Percentiles rank a stretch among this genome's conserved stretches.
Evolutionary conservation across 2,113 vertebrate species (phyloP).

Genomic region (Hippolais icterina): DNA sequence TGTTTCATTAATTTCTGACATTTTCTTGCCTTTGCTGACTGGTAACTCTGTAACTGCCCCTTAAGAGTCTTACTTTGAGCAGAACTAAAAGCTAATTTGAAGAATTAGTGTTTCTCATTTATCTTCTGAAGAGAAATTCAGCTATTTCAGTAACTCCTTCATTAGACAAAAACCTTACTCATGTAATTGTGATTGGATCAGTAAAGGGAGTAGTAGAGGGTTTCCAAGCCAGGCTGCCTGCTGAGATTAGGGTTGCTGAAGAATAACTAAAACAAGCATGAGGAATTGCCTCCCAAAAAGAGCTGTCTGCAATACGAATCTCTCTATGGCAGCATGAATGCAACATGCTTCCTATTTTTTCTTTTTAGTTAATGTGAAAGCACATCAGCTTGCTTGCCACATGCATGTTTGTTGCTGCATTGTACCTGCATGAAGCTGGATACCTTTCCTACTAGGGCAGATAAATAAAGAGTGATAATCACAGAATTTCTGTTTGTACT

Average conservation of each 20-base stretch:
- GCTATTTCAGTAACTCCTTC: not conserved
- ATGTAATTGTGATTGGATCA: not conserved
- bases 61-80: not conserved
- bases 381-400: not conserved
- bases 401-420: not conserved
- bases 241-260: not conserved
- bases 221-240: not conserved
- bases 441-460: not conserved
- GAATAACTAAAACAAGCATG: not conserved
- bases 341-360: not conserved
- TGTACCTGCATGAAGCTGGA: not conserved
- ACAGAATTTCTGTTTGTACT: not conserved
- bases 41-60: not conserved
- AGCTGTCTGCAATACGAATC: not conserved
- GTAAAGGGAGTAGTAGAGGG: not conserved
- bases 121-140: not conserved
- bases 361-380: not conserved
- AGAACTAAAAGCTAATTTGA: not conserved
- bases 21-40: not conserved
- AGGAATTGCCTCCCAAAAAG: not conserved
- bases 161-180: not conserved
- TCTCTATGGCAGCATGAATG: not conserved
- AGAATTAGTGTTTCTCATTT: not conserved
- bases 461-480: not conserved
- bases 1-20: not conserved